A percentile compares a stretch with the other conserved stretches of the same genome.
phyloP scores from a whole-genome alignment of 2,888 invertebrate species.

The Antitype chi region DNA sequence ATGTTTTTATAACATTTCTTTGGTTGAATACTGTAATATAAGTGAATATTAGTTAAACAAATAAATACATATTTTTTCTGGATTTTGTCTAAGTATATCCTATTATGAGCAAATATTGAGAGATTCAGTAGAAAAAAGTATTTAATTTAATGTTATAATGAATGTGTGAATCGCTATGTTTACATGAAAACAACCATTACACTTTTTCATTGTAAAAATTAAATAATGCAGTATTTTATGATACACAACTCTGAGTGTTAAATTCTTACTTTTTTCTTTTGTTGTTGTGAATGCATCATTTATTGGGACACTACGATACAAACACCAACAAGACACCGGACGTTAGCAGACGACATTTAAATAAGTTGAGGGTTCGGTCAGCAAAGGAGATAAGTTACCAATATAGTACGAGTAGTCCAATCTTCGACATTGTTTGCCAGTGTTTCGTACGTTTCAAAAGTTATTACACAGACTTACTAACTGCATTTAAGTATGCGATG shows the following conservation, averaged over 20 bases:
- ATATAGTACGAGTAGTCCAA: background rate
- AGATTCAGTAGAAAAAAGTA: conserved; percentile 20
- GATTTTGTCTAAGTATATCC: conserved; percentile 4
- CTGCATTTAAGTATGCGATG: background rate
- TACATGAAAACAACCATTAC: conserved; percentile 8
- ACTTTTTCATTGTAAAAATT: background rate
- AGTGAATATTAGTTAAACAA: conserved; percentile 10
- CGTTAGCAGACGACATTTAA: conserved; percentile 14
- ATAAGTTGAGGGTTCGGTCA: conserved; percentile 1
- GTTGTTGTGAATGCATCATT: conserved; percentile 12
- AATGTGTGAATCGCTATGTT: background rate
- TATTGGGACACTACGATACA: conserved; percentile 11
- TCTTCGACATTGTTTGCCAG: background rate
- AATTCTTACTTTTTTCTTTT: too few species aligned
- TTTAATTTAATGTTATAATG: conserved; percentile 10
- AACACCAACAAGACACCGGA: conserved; percentile 20
- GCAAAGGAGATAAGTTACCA: background rate
- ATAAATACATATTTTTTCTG: background rate
- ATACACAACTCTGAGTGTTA: conserved; percentile 53
- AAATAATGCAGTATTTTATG: conserved; percentile 14
- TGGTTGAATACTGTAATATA: conserved; percentile 10
- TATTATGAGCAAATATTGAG: conserved; percentile 46
- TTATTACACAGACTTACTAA: background rate
- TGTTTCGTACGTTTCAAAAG: background rate
- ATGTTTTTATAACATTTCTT: background rate